Conservation (phyloP, 2,888 invertebrate species). For the Eledona agricola region DNA sequence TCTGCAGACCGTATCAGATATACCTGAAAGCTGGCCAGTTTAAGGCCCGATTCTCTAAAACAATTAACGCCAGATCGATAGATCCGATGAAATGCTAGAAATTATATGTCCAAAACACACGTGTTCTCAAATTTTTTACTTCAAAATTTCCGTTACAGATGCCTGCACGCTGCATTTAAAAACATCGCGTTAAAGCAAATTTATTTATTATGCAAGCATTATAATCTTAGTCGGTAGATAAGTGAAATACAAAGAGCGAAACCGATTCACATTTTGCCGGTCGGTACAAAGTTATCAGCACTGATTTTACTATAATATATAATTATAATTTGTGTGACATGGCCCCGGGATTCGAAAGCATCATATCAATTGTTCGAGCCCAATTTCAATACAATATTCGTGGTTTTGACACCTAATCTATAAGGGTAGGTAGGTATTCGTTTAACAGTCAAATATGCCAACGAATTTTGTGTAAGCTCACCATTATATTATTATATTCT, state of each 20-base stretch:
- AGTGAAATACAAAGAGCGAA: no score
- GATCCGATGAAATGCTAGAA: conserved; percentile 14
- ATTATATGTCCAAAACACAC: conserved; percentile 9
- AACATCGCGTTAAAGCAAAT: no score
- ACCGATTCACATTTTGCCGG: no score
- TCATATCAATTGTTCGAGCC: conserved; percentile 14
- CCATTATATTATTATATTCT: no score
- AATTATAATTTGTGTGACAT: conserved; percentile 16
- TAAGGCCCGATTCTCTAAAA: conserved; percentile 3
- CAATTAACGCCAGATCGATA: conserved; percentile 23
- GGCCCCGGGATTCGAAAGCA: conserved; percentile 4
- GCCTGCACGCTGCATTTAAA: no score
- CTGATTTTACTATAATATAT: conserved; percentile 6
- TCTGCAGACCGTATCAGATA: conserved; percentile 16
- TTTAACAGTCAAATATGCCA: conserved; percentile 14
- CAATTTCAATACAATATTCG: conserved; percentile 16
- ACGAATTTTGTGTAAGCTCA: no score
- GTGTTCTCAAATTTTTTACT: no score
- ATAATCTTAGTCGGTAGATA: conserved; percentile 1
- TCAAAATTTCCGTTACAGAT: no score
- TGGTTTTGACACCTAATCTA: conserved; percentile 29
- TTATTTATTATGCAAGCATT: no score
- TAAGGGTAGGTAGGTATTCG: conserved; percentile 10
- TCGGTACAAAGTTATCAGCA: conserved; percentile 10
- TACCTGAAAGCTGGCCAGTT: conserved; percentile 15